Evolutionary conservation across 2,113 vertebrate genomes (phyloP).

Genomic region (Nymphicus hollandicus): DNA sequence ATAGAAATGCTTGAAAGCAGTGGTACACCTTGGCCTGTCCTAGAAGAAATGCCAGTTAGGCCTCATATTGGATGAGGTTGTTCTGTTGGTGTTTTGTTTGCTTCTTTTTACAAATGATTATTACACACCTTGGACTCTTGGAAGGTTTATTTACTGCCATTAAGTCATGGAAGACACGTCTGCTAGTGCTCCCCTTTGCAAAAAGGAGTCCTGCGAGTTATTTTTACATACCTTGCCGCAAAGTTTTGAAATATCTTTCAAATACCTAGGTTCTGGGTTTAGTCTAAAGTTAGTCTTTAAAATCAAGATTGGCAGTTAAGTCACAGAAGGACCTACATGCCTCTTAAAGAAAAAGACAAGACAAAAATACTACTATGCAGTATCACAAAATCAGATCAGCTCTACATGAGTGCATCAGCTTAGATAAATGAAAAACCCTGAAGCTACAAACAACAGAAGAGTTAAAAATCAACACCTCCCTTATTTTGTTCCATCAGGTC

Average conservation of each 20-base stretch:
- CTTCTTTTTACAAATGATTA: background rate
- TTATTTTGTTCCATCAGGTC: background rate
- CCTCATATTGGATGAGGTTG: background rate
- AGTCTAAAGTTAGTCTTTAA: background rate
- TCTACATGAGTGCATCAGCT: background rate
- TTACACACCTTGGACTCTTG: background rate
- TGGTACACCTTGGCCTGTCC: background rate
- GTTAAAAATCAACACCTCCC: background rate
- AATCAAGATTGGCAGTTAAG: background rate
- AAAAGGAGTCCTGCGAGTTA: background rate
- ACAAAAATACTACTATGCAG: background rate
- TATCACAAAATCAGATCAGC: background rate
- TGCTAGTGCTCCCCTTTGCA: background rate
- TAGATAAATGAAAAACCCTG: background rate
- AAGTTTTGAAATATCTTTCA: background rate
- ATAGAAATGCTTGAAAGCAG: background rate
- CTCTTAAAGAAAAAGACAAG: background rate
- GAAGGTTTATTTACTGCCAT: background rate
- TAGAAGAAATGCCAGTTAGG: background rate
- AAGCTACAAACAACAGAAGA: background rate
- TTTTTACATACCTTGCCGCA: background rate
- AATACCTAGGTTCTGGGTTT: background rate
- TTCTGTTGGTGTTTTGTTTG: too few relatives aligned
- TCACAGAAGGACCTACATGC: background rate
- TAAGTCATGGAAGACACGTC: background rate